Evolutionary conservation across 2,113 vertebrate species (phyloP), one percentile per base, ranked within the genome.

Genomic region (Erythrocercus mccallii): DNA sequence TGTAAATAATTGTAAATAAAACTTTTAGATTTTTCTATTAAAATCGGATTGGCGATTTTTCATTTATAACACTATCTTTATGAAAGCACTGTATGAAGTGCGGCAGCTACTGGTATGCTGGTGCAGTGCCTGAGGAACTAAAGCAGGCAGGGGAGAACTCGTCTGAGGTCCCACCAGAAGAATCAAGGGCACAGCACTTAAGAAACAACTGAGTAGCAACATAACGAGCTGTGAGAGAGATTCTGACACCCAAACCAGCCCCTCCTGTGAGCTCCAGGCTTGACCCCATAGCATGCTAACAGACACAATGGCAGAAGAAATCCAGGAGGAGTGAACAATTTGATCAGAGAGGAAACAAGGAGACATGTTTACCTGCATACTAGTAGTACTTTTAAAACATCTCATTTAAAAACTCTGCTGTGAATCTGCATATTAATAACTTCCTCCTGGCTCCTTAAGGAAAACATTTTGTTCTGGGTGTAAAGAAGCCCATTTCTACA

Each of bases 391-490:
- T 92, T 35, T 73, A 31, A 88, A 94, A 94, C 20, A 80, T 51
- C 51, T 91, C 19, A 44, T 90, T 90, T 84, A 51, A 81, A 92
- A 95, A 58, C 53, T 92, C 44, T 80, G 71, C 30, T 64, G 54
- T 20, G 31, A 51, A 45, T 69, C 61, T 84, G 86, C 38, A 89
- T 83, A 61, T 44, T 79, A 91, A 81, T 83, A 80, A 77, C 47
- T 87, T 90, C 72, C 42, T 94, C 61, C 51, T 37, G 45, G 45
- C 54, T 86, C 66, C 84, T 53, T 66, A 94, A 66, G 47, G 42
- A 95, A 93, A 92, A 72, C 33, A 48, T 92, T 97, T 81, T 76
- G 53, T 87, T 95, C 82, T 83, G 62, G 42, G 78, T 90, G 48
- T 78, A 74, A 62, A 50, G 54, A 92, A 96, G 60, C 50, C 37